Percentiles rank a stretch among this genome's conserved stretches.
Evolutionary conservation across 1,140 invertebrate genomes (phyloP).

Genomic region (Chelonus insularis): DNA sequence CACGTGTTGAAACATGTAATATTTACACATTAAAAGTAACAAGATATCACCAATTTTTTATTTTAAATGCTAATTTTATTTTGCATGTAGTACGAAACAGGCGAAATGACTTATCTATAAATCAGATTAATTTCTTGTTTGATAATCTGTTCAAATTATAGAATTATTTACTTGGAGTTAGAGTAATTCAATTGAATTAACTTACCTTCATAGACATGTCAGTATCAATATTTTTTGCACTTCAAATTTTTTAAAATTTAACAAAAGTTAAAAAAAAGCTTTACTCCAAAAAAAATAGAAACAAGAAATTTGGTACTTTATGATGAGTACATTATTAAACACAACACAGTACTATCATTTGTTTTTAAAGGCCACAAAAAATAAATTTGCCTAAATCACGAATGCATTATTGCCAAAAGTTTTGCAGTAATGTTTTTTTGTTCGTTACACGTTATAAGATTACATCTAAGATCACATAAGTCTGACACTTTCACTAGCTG

Average conservation of each 20-base stretch:
- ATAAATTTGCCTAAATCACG: background rate
- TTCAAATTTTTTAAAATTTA: no score
- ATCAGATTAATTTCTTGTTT: background rate
- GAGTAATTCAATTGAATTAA: background rate
- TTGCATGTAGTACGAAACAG: background rate
- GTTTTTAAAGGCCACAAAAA: background rate
- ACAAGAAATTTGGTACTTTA: background rate
- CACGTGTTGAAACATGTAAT: slow-evolving; percentile 1
- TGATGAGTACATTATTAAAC: background rate
- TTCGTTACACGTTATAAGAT: background rate
- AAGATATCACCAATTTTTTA: background rate
- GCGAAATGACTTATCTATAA: background rate
- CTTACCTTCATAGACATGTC: slow-evolving; percentile 25
- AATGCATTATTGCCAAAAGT: background rate
- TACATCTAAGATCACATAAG: background rate
- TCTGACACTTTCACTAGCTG: background rate
- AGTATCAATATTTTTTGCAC: background rate
- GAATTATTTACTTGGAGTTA: no score
- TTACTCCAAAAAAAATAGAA: background rate
- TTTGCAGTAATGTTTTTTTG: background rate
- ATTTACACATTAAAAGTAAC: background rate
- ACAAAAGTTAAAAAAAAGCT: no score
- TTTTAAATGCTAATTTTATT: background rate
- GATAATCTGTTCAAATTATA: no score
- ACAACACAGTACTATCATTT: background rate